phyloP scores from a whole-genome alignment of 2,888 invertebrate species.

The Lamellibrachia satsuma region DNA sequence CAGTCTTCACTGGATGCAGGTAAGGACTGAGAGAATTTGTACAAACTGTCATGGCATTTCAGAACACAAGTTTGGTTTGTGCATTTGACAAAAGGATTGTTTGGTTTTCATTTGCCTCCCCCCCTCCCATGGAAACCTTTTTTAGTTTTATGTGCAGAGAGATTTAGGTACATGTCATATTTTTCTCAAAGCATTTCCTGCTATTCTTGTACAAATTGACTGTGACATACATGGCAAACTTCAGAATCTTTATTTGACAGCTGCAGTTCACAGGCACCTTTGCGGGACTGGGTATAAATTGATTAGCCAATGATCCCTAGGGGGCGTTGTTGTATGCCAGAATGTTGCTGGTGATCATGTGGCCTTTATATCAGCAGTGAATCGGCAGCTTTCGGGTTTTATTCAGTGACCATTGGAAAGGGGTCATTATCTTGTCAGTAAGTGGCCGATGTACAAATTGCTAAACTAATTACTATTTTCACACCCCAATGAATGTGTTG shows the following conservation, averaged over 20 bases:
- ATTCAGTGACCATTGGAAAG: neutral
- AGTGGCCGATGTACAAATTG: neutral
- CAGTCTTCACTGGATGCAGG: neutral
- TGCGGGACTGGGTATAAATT: neutral
- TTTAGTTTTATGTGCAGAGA: neutral
- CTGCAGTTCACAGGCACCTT: neutral
- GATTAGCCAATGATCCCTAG: neutral
- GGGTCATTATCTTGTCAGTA: neutral
- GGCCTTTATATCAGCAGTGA: neutral
- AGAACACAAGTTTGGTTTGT: neutral
- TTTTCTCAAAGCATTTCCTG: neutral
- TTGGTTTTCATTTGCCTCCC: neutral
- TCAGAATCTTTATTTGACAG: neutral
- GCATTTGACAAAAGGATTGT: neutral
- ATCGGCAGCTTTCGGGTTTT: neutral
- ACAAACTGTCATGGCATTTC: neutral
- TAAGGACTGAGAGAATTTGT: neutral
- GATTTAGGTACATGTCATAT: neutral
- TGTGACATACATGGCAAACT: neutral
- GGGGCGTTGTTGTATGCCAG: neutral
- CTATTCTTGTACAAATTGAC: neutral
- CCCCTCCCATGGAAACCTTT: neutral
- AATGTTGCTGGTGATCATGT: neutral
- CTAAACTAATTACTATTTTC: neutral
- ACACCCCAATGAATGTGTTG: neutral